These are phyloP conservation scores for Lepidochrysops patricia DNA, from an alignment of 2,888 invertebrate genomes.

Conservation along the genomic window DNA sequence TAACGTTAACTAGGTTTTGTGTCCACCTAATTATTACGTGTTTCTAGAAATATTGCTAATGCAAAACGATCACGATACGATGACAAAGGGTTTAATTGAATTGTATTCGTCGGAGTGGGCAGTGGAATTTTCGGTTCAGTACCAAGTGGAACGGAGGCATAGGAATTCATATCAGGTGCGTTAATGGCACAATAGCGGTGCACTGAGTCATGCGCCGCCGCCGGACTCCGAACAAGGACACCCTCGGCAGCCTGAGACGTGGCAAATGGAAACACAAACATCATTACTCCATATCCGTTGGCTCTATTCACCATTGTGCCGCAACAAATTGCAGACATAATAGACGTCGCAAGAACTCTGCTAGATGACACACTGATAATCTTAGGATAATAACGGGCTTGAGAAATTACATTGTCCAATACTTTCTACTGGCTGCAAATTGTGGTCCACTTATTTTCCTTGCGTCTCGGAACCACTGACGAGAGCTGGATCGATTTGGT, in stretches of 20 bases:
- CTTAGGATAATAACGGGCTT: conserved; percentile 42
- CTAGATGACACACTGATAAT: conserved; percentile 59
- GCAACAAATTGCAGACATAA: conserved; percentile 65
- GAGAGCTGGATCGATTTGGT: not conserved
- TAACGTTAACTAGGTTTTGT: conserved; percentile 5
- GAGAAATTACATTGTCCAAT: conserved; percentile 21
- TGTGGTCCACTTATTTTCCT: conserved; percentile 4
- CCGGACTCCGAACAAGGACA: conserved; percentile 61
- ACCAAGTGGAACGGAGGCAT: not conserved
- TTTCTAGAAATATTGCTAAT: conserved; percentile 2
- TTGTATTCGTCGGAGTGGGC: not conserved
- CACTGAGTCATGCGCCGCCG: conserved; percentile 50
- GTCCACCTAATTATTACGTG: conserved; percentile 9
- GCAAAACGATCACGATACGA: conserved; percentile 5
- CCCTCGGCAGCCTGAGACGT: conserved; percentile 45
- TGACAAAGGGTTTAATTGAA: conserved; percentile 1
- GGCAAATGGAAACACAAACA: conserved; percentile 65
- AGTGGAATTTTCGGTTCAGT: not conserved
- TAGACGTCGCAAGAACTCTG: conserved; percentile 58
- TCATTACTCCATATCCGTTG: conserved; percentile 68
- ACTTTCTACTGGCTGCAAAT: conserved; percentile 6
- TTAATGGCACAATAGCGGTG: conserved; percentile 47
- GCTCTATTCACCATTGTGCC: conserved; percentile 64
- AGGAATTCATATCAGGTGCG: conserved; percentile 34
- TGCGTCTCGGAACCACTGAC: not conserved